Evolutionary conservation across 2,797 vertebrate species (phyloP), one percentile per base, ranked within the genome.

Genomic region (Betta splendens): DNA sequence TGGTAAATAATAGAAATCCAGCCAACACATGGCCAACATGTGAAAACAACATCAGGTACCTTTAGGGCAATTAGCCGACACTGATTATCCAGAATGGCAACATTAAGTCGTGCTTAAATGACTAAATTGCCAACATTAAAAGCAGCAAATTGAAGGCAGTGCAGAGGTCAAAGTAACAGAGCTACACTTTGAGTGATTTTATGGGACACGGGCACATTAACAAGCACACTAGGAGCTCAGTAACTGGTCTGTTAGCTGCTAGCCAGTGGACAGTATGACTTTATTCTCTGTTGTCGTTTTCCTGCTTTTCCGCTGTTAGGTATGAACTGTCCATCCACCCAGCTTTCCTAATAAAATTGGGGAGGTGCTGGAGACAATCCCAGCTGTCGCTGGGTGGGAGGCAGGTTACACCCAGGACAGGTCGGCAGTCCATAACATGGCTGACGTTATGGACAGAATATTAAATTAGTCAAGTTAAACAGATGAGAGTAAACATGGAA

Each of bases 71-170:
- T 86, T 76, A 84, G 65, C 64, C 15, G 22, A 64, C 54, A 53
- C 74, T 54, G 60, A 71, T 70, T 66, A 73, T 77, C 66, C 72
- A 47, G 54, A 75, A 80, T 55, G 71, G 77, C 67, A 67, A 68
- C 84, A 86, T 84, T 81, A 83, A 64, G 69, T 72, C 49, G 33
- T 55, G 73, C 76, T 80, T 79, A 80, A 89, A 84, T n/a, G 49
- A 57, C 69, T 81, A 81, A 87, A 89, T 88, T 75, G 66, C 71
- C 57, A 48, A 81, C 75, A 79, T 84, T 86, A 85, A 81, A 84
- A 66, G 59, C 72, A 66, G 57, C 64, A 79, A 77, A 83, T 69
- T 74, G 44, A 51, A 56, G 43, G 46, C 38, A 55, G 77, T 62
- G 70, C 81, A 81, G 84, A 69, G 84, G 80, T 84, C 78, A 65